Evolutionary conservation across 2,113 vertebrate genomes (phyloP).

Genomic region (Mugil cephalus): DNA sequence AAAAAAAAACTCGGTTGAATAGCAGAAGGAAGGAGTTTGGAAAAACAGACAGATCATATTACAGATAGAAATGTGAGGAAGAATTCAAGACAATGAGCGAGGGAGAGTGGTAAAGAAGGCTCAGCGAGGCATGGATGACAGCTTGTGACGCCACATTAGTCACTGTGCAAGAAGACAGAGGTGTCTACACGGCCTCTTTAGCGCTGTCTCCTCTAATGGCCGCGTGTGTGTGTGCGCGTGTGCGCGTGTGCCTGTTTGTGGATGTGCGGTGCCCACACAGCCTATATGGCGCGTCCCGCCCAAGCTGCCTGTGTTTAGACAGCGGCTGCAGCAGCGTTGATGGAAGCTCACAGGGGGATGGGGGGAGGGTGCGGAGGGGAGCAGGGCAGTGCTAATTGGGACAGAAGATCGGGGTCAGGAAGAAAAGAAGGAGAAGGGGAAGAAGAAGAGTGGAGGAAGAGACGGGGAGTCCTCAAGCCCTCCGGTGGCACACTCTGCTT

Average conservation of each 20-base stretch:
- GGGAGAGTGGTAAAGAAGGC: constrained; percentile 44
- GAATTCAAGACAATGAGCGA: constrained; percentile 61
- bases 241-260: constrained; percentile 41
- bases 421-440: constrained; percentile 59
- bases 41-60: constrained; percentile 61
- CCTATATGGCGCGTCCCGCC: constrained; percentile 48
- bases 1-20: constrained; percentile 43
- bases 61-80: constrained; percentile 63
- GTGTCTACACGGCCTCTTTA: constrained; percentile 75
- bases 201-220: constrained; percentile 72
- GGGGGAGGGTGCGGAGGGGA: neutral
- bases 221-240: constrained; percentile 46
- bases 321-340: constrained; percentile 66
- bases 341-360: constrained; percentile 60
- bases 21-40: constrained; percentile 20
- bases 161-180: constrained; percentile 69
- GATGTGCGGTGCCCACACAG: constrained; percentile 44
- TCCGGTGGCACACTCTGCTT: constrained; percentile 73
- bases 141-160: constrained; percentile 80
- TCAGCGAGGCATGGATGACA: constrained; percentile 76
- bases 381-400: constrained; percentile 80
- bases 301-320: constrained; percentile 67
- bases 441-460: constrained; percentile 59
- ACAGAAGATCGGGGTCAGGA: constrained; percentile 82
- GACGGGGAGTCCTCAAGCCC: constrained; percentile 70